phyloP scores from a whole-genome alignment of 1,140 invertebrate genomes.

The Aethina tumida region DNA sequence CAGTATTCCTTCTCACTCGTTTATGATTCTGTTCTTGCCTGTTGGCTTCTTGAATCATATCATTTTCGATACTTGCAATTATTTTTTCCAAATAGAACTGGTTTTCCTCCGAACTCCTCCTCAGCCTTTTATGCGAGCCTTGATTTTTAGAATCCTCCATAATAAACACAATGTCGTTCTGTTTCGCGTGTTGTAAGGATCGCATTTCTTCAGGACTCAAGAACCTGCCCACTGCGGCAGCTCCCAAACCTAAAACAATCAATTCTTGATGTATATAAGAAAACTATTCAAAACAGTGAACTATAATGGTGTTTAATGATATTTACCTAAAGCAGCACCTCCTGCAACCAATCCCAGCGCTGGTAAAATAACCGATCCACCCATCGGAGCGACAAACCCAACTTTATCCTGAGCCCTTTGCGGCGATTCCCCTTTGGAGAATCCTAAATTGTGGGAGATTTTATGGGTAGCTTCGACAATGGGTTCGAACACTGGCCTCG shows the following conservation, averaged over 20 bases:
- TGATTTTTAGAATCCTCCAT: constrained; percentile 25
- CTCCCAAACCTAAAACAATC: constrained; percentile 63
- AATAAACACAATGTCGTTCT: constrained; percentile 27
- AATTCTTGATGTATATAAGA: too few relatives aligned
- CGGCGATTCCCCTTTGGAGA: constrained; percentile 38
- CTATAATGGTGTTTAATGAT: too few relatives aligned
- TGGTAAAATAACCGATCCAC: constrained; percentile 54
- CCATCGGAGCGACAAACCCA: constrained; percentile 45
- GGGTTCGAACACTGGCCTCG: constrained; percentile 60
- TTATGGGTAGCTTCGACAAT: constrained; percentile 66
- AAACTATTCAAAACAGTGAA: too few relatives aligned
- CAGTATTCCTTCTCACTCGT: constrained; percentile 38
- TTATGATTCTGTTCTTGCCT: constrained; percentile 14
- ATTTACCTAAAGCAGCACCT: constrained; percentile 60
- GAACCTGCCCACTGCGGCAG: constrained; percentile 63
- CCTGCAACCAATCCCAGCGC: constrained; percentile 65
- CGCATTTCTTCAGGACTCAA: constrained; percentile 48
- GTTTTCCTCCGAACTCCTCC: constrained; percentile 6
- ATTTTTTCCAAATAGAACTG: neutral
- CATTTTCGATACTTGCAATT: too few relatives aligned
- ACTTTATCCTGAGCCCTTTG: constrained; percentile 58
- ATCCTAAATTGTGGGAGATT: constrained; percentile 62
- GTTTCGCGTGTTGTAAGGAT: constrained; percentile 35
- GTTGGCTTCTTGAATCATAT: constrained; percentile 17
- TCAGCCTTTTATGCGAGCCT: constrained; percentile 2